Base-by-base conservation (phyloP, 2,113 vertebrate genomes). In the Holacanthus passer region DNA sequence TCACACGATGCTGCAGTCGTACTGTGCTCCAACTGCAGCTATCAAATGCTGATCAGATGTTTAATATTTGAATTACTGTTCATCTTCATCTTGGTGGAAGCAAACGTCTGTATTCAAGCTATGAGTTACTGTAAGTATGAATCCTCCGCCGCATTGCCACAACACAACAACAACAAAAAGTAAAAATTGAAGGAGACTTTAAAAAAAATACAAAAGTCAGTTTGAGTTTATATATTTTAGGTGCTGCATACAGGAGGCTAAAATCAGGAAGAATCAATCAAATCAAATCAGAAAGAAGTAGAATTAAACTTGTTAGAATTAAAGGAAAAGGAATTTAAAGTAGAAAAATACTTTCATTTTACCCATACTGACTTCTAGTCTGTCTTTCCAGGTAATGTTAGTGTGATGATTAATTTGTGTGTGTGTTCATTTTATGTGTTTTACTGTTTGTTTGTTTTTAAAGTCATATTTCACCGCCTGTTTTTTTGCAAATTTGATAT, bases 41-140 rank as follows among this genome's bases (percentile, higher is more conserved):
- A 59, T 62, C 52, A 77, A 75, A 65, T 41, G 47, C 2, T 50
- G 45, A 75, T 31, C 10, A 37, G n/a, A 3, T 55, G 50, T 32
- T 31, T 35, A 16, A 43, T 63, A 27, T 72, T 35, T 53, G 5
- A 63, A 76, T 47, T 47, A 13, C 4, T 77, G 39, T 50, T 56
- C 3, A 24, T 81, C 27, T 41, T 48, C 63, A n/a, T 72, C 35
- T n/a, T 37, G 81, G 7, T 35, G 27, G 7, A 12, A 56, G 56
- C 27, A 63, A 48, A 75, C 4, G 17, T 39, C 3, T 37, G 35
- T 8, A 37, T 37, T 37, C 35, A 37, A 37, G 35, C 35, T 37
- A 7, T 37, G 35, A 22, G 41, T 50, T 22, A 68, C 3, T 68
- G 13, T 29, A 22, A 27, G 7, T 17, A n/a, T 59, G n/a, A 22